Evolutionary conservation across 2,113 vertebrate genomes (phyloP).

Genomic region (Aleadryas rufinucha): DNA sequence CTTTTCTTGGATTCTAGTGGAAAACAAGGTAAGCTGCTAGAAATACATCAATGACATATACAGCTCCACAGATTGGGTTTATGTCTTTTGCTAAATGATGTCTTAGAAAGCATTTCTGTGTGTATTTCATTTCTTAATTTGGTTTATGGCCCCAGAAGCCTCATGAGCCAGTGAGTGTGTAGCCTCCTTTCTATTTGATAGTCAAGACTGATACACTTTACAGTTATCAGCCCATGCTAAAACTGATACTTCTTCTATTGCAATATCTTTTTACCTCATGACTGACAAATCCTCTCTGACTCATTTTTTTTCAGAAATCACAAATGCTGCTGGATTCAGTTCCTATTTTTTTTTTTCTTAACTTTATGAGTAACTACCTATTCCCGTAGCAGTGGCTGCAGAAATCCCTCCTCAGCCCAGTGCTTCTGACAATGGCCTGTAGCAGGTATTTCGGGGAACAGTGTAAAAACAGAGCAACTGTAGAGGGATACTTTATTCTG

Average conservation of each 20-base stretch:
- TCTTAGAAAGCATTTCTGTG: background rate
- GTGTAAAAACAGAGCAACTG: background rate
- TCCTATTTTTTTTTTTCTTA: background rate
- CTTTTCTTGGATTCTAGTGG: background rate
- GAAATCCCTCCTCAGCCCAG: background rate
- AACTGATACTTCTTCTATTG: background rate
- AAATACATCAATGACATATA: background rate
- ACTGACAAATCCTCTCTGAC: background rate
- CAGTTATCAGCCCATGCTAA: background rate
- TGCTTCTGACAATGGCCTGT: background rate
- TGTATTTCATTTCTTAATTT: background rate
- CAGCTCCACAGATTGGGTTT: background rate
- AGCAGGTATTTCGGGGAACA: conserved; percentile 2
- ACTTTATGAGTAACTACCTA: background rate
- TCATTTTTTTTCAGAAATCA: background rate
- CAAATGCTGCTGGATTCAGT: background rate
- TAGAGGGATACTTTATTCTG: conserved; percentile 21
- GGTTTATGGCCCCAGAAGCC: background rate
- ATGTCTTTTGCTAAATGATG: background rate
- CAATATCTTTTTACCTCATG: background rate
- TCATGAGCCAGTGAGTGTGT: background rate
- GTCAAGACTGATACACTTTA: background rate
- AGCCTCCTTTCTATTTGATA: background rate
- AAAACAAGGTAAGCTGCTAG: background rate
- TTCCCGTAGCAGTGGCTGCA: background rate